A percentile compares a stretch with the other conserved stretches of the same genome.
These are phyloP conservation scores for Koerneria pararmatus DNA, from an alignment of 2,888 invertebrate species.

Conservation along the genomic window DNA sequence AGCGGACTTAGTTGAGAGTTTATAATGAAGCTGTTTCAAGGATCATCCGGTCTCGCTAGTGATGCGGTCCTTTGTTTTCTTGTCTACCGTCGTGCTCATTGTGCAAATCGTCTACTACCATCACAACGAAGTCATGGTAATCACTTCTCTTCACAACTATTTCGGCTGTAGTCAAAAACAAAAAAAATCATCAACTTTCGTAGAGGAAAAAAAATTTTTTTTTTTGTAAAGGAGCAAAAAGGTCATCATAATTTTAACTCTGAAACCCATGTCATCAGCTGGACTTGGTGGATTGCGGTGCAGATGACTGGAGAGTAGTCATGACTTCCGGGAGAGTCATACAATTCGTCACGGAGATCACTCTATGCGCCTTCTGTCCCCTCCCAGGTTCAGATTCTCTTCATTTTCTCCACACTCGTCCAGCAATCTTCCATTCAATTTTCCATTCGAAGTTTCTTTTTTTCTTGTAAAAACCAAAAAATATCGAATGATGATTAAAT, in stretches of 20 bases:
- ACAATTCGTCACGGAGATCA: constrained; percentile 72
- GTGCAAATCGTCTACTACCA: constrained; percentile 53
- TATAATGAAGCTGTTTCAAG: constrained; percentile 31
- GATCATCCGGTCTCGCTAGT: constrained; percentile 38
- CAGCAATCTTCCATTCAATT: background rate
- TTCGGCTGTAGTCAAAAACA: no score
- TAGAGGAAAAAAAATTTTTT: background rate
- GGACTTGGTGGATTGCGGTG: constrained; percentile 99
- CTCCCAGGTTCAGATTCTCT: constrained; percentile 40
- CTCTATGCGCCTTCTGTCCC: constrained; percentile 83
- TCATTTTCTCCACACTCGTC: no score
- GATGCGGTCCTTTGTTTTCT: constrained; percentile 40
- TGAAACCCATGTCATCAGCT: constrained; percentile 69
- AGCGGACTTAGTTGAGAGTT: no score
- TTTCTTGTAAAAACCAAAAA: background rate
- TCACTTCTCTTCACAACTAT: constrained; percentile 9
- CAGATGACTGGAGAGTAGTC: constrained; percentile 99
- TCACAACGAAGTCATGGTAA: constrained; percentile 54
- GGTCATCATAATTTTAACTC: background rate
- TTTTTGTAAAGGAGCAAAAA: background rate
- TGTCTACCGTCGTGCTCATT: constrained; percentile 49
- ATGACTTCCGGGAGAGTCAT: constrained; percentile 93
- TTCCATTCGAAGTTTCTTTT: background rate
- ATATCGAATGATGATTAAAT: background rate
- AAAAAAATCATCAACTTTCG: background rate